A percentile compares a stretch with the other conserved stretches of the same genome.
Conservation (phyloP, 2,797 vertebrate genomes). For the Hoplostethus atlanticus region DNA sequence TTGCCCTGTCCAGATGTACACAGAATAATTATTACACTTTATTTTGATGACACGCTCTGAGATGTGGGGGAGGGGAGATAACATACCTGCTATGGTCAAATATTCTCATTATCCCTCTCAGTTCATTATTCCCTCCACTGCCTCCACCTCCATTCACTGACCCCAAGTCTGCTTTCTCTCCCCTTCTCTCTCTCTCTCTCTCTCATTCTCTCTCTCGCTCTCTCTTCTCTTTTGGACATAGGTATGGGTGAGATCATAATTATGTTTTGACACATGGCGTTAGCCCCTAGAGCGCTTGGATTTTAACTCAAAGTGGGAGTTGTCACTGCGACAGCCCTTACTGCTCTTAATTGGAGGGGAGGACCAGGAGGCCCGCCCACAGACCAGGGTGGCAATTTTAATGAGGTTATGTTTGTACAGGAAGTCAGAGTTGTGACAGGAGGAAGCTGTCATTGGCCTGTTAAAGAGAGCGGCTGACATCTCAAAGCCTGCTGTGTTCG, state of each 20-base stretch:
- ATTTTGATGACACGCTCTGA: constrained; percentile 54
- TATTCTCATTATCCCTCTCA: constrained; percentile 74
- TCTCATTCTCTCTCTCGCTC: constrained; percentile 32
- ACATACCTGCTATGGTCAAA: constrained; percentile 60
- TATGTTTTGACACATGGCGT: constrained; percentile 85
- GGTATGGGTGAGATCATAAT: constrained; percentile 83
- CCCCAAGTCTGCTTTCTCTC: constrained; percentile 42
- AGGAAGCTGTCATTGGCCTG: constrained; percentile 84
- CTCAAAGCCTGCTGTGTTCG: constrained; percentile 78
- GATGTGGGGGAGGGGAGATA: constrained; percentile 43
- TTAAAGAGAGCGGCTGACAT: constrained; percentile 81
- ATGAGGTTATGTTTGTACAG: constrained; percentile 86
- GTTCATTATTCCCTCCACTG: constrained; percentile 77
- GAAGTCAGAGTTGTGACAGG: constrained; percentile 85
- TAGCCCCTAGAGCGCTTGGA: constrained; percentile 78
- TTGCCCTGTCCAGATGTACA: constrained; percentile 69
- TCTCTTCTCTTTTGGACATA: constrained; percentile 75
- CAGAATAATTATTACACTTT: constrained; percentile 68
- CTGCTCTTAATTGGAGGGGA: constrained; percentile 86
- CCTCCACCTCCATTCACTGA: constrained; percentile 61
- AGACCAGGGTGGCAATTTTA: constrained; percentile 82
- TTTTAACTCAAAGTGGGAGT: constrained; percentile 85
- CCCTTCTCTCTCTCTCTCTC: constrained; percentile 45
- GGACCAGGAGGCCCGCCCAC: constrained; percentile 82
- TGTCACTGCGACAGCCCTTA: constrained; percentile 83